These are phyloP conservation scores for Falco punctatus DNA, from an alignment of 2,113 vertebrate genomes.

Conservation along the genomic window DNA sequence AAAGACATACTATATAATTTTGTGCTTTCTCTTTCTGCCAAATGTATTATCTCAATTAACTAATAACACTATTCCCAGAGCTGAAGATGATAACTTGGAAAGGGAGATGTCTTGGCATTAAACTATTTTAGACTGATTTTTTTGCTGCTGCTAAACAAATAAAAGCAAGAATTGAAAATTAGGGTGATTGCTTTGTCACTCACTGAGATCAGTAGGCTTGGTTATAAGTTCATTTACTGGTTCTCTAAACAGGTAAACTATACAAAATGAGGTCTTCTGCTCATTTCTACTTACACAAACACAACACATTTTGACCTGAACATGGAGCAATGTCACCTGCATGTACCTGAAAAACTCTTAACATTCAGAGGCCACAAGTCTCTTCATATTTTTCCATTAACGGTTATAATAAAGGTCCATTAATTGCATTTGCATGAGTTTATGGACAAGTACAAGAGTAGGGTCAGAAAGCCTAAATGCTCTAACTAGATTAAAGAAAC, in stretches of 20 bases:
- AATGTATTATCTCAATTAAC: not conserved
- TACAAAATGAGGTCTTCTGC: not conserved
- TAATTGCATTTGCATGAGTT: not conserved
- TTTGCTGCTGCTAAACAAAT: not conserved
- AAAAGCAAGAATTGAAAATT: not conserved
- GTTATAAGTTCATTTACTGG: not conserved
- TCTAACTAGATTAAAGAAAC: not conserved
- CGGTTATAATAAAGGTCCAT: not conserved
- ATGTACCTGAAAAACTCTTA: not conserved
- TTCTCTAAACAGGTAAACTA: not conserved
- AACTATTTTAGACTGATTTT: not conserved
- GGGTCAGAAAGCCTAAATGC: not conserved
- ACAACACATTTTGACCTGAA: not conserved
- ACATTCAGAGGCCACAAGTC: not conserved
- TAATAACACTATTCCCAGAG: not conserved
- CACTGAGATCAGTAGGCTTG: not conserved
- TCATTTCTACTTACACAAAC: not conserved
- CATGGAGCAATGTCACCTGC: not conserved
- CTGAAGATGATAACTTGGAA: not conserved
- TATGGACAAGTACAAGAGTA: not conserved
- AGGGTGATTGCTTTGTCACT: rapidly evolving
- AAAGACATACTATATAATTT: not conserved
- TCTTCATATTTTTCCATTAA: not conserved
- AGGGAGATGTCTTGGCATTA: not conserved
- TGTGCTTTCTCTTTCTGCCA: not conserved